Evolutionary conservation across 2,113 vertebrate genomes (phyloP).

Genomic region (Thunnus maccoyii): DNA sequence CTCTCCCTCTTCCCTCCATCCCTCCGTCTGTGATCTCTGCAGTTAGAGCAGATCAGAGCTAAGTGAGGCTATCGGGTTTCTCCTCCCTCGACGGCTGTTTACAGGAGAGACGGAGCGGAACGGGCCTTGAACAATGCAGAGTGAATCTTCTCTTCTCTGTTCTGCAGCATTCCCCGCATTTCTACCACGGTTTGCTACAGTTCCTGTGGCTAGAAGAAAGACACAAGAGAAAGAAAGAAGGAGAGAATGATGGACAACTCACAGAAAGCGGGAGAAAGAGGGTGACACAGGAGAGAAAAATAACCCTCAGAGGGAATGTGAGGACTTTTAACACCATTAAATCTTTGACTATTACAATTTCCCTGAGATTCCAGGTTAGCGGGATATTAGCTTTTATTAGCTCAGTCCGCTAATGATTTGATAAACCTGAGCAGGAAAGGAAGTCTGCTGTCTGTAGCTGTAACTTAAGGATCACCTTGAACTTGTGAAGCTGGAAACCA

Average conservation of each 20-base stretch:
- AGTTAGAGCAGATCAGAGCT: slow-evolving; percentile 68
- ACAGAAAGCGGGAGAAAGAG: slow-evolving; percentile 12
- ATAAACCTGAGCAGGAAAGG: too few relatives aligned
- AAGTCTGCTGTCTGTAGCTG: too few relatives aligned
- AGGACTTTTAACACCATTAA: slow-evolving; percentile 1
- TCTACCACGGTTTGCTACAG: slow-evolving; percentile 48
- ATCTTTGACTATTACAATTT: background rate
- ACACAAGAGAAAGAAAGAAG: background rate
- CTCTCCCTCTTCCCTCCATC: slow-evolving; percentile 7
- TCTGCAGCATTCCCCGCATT: slow-evolving; percentile 76
- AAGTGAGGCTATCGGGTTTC: slow-evolving; percentile 79
- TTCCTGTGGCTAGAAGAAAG: slow-evolving; percentile 50
- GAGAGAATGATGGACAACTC: slow-evolving; percentile 36
- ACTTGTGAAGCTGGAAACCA: too few relatives aligned
- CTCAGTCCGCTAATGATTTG: too few relatives aligned
- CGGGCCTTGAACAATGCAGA: slow-evolving; percentile 73
- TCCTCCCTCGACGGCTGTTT: slow-evolving; percentile 56
- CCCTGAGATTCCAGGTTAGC: too few relatives aligned
- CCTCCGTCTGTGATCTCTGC: slow-evolving; percentile 58
- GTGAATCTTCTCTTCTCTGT: slow-evolving; percentile 70
- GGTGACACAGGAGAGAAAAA: background rate
- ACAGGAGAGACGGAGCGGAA: slow-evolving; percentile 78
- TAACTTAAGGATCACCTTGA: too few relatives aligned
- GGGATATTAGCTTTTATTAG: too few relatives aligned
- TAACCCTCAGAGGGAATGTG: background rate